Evolutionary conservation across 2,797 vertebrate species (phyloP).

Genomic region (Oreonectes daqikongensis): DNA sequence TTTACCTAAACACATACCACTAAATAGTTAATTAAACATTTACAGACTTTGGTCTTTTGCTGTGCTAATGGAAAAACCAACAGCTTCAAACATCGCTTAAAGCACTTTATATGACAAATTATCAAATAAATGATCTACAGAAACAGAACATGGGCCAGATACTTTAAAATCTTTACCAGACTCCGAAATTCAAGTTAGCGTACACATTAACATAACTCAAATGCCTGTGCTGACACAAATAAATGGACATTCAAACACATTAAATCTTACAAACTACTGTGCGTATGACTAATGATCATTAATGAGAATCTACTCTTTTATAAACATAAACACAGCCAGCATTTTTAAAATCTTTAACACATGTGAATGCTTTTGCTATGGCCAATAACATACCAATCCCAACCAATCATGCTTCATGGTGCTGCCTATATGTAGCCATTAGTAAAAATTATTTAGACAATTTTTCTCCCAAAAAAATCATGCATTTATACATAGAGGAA

Average conservation of each 20-base stretch:
- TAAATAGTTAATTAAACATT: too few relatives aligned
- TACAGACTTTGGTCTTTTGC: background rate
- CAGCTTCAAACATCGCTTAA: constrained; percentile 24
- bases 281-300: constrained; percentile 41
- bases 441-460: constrained; percentile 10
- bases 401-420: background rate
- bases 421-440: background rate
- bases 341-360: constrained; percentile 40
- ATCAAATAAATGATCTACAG: constrained; percentile 36
- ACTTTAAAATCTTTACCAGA: constrained; percentile 45
- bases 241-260: constrained; percentile 35
- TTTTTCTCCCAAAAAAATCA: too few relatives aligned
- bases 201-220: constrained; percentile 3
- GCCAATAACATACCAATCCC: background rate
- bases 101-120: constrained; percentile 39
- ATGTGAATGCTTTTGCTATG: constrained; percentile 13
- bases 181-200: constrained; percentile 15
- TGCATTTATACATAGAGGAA: too few relatives aligned
- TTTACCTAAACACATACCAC: too few relatives aligned
- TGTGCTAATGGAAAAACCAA: constrained; percentile 27
- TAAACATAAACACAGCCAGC: constrained; percentile 41
- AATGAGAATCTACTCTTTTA: constrained; percentile 41
- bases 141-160: constrained; percentile 41
- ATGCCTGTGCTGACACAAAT: constrained; percentile 30
- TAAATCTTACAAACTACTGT: constrained; percentile 41